Evolutionary conservation across 2,797 vertebrate genomes (phyloP).

Genomic region (Coregonus ussuriensis): DNA sequence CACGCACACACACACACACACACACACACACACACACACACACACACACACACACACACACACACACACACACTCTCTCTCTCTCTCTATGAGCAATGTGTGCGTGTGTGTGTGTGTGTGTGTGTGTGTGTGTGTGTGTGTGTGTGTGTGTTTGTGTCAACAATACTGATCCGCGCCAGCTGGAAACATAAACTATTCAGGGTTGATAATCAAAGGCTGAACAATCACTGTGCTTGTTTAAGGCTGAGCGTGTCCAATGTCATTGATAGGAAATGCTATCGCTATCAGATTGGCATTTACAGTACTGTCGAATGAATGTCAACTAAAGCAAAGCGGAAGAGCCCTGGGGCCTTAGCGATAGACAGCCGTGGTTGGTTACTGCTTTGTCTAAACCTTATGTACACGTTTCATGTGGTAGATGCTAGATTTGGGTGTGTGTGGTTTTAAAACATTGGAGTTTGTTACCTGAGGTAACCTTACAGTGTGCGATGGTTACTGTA

Average conservation of each 20-base stretch:
- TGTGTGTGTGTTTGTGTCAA: background rate
- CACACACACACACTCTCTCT: too few relatives aligned
- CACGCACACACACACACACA: background rate
- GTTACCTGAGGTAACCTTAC: too few relatives aligned
- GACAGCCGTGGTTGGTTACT: background rate
- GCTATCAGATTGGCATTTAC: constrained; percentile 4
- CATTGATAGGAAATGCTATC: background rate
- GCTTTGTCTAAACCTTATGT: background rate
- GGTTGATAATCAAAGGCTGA: background rate
- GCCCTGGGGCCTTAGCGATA: background rate
- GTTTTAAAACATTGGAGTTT: too few relatives aligned
- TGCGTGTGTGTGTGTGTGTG: background rate
- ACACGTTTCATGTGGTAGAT: too few relatives aligned
- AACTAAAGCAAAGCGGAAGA: background rate
- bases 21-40: background rate
- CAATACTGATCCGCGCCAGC: background rate
- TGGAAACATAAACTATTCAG: background rate
- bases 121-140: background rate
- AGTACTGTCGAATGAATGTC: background rate
- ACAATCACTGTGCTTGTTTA: background rate
- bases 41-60: too few relatives aligned
- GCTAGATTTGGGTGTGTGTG: too few relatives aligned
- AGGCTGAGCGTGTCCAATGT: background rate
- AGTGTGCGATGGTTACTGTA: too few relatives aligned
- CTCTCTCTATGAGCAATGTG: too few relatives aligned